phyloP scores from a whole-genome alignment of 2,113 vertebrate species.

The Hydropotes inermis region DNA sequence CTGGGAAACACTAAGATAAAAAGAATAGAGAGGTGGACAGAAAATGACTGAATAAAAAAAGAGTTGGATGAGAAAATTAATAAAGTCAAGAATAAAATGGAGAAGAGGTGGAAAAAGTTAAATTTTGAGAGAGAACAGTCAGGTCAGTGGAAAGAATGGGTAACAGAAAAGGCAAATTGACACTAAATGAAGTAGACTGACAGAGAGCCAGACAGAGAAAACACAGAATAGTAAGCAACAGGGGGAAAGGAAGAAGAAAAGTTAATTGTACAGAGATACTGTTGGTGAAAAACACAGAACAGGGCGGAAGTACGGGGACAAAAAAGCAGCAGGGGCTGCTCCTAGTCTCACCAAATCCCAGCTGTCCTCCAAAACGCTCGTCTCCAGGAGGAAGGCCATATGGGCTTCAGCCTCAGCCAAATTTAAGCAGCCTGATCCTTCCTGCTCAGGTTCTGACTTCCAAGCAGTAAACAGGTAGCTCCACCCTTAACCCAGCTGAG shows the following conservation, averaged over 20 bases:
- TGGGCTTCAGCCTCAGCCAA: neutral
- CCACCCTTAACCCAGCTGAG: slow-evolving; percentile 12
- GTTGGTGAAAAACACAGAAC: neutral
- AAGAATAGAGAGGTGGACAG: neutral
- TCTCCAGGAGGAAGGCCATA: slow-evolving; percentile 44
- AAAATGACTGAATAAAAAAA: neutral
- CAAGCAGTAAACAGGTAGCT: slow-evolving; percentile 20
- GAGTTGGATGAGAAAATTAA: neutral
- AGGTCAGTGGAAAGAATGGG: neutral
- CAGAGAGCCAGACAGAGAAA: neutral
- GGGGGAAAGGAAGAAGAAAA: neutral
- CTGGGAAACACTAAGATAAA: neutral
- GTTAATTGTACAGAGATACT: neutral
- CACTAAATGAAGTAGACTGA: neutral
- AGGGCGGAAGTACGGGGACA: neutral
- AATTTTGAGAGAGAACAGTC: neutral
- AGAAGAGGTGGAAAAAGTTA: neutral
- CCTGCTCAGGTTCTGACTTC: neutral
- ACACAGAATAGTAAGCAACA: neutral
- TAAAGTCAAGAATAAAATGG: neutral
- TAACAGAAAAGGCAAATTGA: neutral
- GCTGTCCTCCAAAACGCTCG: slow-evolving; percentile 7
- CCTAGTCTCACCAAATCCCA: slow-evolving; percentile 58
- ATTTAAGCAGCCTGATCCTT: neutral
- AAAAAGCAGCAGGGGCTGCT: neutral